Percentiles rank a stretch among this genome's conserved stretches.
Evolutionary conservation across 2,113 vertebrate species (phyloP).

Genomic region (Phalacrocorax pelagicus): DNA sequence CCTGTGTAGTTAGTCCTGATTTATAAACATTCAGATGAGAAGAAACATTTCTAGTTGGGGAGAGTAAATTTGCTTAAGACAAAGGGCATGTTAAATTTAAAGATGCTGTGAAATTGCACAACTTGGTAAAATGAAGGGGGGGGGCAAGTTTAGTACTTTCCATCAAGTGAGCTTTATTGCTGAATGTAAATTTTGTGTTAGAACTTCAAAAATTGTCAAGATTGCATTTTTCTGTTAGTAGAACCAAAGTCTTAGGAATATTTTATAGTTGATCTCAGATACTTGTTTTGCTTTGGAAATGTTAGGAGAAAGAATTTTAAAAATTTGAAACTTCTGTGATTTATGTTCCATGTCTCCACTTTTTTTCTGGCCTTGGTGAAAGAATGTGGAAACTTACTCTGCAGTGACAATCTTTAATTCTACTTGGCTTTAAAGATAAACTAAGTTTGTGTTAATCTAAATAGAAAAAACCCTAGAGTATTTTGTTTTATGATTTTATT

Average conservation of each 20-base stretch:
- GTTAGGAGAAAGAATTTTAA: background rate
- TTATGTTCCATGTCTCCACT: background rate
- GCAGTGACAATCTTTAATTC: background rate
- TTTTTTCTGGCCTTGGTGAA: background rate
- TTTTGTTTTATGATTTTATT: background rate
- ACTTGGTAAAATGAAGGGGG: background rate
- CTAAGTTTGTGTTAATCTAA: background rate
- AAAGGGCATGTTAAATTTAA: background rate
- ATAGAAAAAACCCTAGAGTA: background rate
- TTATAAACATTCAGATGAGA: background rate
- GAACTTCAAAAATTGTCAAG: background rate
- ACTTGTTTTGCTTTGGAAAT: background rate
- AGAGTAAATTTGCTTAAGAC: background rate
- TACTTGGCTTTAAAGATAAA: background rate
- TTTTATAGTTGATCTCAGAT: background rate
- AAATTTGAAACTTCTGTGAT: background rate
- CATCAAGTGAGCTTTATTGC: background rate
- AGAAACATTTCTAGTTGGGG: background rate
- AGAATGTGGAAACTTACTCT: background rate
- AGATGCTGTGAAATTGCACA: background rate
- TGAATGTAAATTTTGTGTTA: background rate
- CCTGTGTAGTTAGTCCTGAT: background rate
- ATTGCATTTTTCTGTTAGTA: background rate
- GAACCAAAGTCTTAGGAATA: background rate
- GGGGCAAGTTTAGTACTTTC: background rate